phyloP scores from a whole-genome alignment of 2,888 invertebrate species.

The Cylindroiulus punctatus region DNA sequence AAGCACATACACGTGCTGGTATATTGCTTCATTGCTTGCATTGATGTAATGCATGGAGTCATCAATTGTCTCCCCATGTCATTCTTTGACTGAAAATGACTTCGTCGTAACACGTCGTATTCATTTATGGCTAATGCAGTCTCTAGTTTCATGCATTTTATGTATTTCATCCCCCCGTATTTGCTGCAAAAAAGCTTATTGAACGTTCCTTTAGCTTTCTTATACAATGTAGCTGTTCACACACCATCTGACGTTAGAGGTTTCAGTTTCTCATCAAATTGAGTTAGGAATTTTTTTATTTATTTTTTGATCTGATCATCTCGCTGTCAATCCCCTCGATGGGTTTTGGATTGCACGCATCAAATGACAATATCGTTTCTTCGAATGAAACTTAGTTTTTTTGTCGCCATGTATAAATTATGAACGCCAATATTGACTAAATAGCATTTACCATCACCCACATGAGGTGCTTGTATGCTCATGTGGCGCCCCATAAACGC shows the following conservation, averaged over 20 bases:
- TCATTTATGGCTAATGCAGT: neutral
- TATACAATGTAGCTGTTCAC: neutral
- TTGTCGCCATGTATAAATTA: neutral
- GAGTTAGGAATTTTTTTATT: neutral
- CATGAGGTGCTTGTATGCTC: neutral
- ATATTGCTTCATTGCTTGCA: too few relatives aligned
- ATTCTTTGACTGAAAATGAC: too few relatives aligned
- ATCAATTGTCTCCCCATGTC: too few relatives aligned
- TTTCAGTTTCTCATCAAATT: neutral
- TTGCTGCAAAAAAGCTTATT: too few relatives aligned
- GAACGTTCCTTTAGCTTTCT: neutral
- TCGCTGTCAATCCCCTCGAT: neutral
- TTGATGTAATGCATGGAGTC: too few relatives aligned
- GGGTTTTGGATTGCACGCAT: neutral
- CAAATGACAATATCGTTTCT: neutral
- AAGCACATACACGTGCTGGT: too few relatives aligned
- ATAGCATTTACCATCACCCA: neutral
- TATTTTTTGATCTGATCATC: neutral
- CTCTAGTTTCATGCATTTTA: neutral
- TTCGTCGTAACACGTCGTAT: neutral
- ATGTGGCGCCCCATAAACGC: neutral
- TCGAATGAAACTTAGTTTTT: neutral
- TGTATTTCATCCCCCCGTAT: too few relatives aligned
- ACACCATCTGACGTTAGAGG: neutral
- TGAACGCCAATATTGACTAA: slow-evolving; percentile 4